phyloP scores from a whole-genome alignment of 1,140 invertebrate genomes.

The Lutraria rhynchaena region DNA sequence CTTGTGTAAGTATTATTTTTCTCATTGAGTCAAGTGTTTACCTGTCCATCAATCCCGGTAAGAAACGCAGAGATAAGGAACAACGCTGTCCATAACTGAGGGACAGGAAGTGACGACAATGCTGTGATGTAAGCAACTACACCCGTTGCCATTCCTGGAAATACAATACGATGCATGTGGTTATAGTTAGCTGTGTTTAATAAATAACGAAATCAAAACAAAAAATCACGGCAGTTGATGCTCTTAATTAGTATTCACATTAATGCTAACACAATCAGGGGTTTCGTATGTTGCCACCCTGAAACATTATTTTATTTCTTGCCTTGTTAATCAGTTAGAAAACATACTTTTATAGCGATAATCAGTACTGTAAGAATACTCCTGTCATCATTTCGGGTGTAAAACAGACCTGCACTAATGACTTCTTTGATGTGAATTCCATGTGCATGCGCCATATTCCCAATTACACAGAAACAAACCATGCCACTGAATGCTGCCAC shows the following conservation, averaged over 20 bases:
- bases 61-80: constrained; percentile 8
- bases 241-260: too few relatives aligned
- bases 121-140: constrained; percentile 21
- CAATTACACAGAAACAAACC: constrained; percentile 14
- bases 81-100: constrained; percentile 12
- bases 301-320: too few relatives aligned
- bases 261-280: too few relatives aligned
- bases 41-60: constrained; percentile 25
- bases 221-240: too few relatives aligned
- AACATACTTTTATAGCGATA: too few relatives aligned
- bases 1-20: neutral
- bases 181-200: too few relatives aligned
- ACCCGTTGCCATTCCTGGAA: constrained; percentile 16
- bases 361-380: too few relatives aligned
- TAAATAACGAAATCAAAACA: too few relatives aligned
- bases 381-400: too few relatives aligned
- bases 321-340: too few relatives aligned
- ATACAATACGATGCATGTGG: too few relatives aligned
- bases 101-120: constrained; percentile 9
- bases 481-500: constrained; percentile 8
- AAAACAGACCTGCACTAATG: constrained; percentile 22
- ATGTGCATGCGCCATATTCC: constrained; percentile 11
- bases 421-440: neutral
- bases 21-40: neutral
- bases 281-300: too few relatives aligned